Evolutionary conservation across 1,140 invertebrate genomes (phyloP), one percentile per base, ranked within the genome.

Genomic region (Drosophila nasuta): DNA sequence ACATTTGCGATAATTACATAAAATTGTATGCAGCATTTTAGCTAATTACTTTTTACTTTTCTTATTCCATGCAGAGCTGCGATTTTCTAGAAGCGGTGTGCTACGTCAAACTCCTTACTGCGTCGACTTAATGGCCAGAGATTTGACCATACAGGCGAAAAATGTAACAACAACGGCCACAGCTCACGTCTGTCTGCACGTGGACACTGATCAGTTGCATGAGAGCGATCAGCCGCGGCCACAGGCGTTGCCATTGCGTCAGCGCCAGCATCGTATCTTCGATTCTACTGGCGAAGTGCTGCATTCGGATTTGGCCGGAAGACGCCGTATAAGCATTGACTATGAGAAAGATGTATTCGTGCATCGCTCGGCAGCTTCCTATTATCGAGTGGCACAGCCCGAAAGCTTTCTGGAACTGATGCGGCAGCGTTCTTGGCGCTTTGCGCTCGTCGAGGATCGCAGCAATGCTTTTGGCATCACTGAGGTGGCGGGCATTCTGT

Each of bases 401-500:
- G 77, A 80, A 7, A 63, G 52, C 10, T 89, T 82, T 30, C 56
- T 79, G 13, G 73, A 91, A 5, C 48, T 89, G 8, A 72, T 80
- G 30, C 30, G 65, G 38, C 69, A 69, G 3, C 80, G 77, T 2
- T 70, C 71, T 46, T 82, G 92, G 57, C 67, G 69, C 3, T 90
- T 89, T 43, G 43, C 68, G 1, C 56, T 92, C 0, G 75, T 41
- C 4, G 83, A 93, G 41, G 91, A 92, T 82, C 81, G 76, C 5
- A 82, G 70, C 28, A 73, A 78, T 4, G 93, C 93, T 5, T 95
- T 95, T 77, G 93, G 93, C 38, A 92, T 95, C 8, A 95, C 95
- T 0, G 51, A 75, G 5, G 88, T 52, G 0, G 93, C 93, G 35
- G 95, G 95, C 0, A 95, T 95, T 57, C 73, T 95, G 15, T 95